Evolutionary conservation across 2,888 invertebrate genomes (phyloP), one percentile per base, ranked within the genome.

Genomic region (Hartigia nigra): DNA sequence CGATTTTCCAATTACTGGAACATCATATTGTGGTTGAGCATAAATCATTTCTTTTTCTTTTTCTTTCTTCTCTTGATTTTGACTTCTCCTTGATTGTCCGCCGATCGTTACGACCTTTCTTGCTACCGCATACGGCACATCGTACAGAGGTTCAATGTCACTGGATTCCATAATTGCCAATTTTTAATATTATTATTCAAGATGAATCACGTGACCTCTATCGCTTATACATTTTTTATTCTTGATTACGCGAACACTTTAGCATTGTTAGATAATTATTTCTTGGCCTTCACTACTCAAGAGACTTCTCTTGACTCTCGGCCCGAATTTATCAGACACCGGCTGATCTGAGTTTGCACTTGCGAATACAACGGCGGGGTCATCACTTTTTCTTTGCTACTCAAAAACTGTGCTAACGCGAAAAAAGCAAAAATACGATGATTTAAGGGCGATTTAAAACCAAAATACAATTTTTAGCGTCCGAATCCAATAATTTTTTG

Each of bases 321-420:
- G 23, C 23, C 23, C 23, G 55, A 55, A 14, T 55, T 55, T 55
- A 55, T 55, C 55, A 23, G 55, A 87, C 86, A 84, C 83, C 55
- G 55, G 83, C 80, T 83, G 82, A 84, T 83, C 85, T 87, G 86
- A 85, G 84, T 86, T 84, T 85, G 87, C 84, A 88, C 83, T 85
- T 82, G 87, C 83, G 72, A 78, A 83, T 78, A 80, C 88, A 87
- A 85, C 85, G 87, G 87, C 88, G 87, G 82, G 85, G 82, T 23
- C 34, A 75, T 34, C 76, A 70, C 12, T 39, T 36, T 39, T 35
- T 39, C 12, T 55, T 12, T 0, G 5, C 0, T 23, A 9, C 2
- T 9, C 2, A 55, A 55, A 55, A 2, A 23, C 9, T 23, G 23
- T 55, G 14, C 23, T 0, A 55, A 55, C 23, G 9, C 55, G 34